Evolutionary conservation across 2,888 invertebrate genomes (phyloP).

Genomic region (Xanthorhoe designata): DNA sequence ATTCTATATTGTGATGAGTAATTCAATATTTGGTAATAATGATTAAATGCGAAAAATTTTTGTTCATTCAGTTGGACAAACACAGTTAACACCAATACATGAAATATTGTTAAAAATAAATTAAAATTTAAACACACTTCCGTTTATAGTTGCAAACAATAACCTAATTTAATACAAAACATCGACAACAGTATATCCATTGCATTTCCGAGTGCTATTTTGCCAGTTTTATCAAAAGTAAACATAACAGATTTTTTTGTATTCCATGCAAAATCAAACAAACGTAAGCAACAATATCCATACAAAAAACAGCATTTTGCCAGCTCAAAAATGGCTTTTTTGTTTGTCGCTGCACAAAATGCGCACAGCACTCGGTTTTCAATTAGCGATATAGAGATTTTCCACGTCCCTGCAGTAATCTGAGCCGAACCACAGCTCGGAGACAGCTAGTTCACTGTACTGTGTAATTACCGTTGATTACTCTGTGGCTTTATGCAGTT

Average conservation of each 20-base stretch:
- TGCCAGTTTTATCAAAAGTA: background rate
- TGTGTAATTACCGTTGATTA: conserved; percentile 26
- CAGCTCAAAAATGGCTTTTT: conserved; percentile 30
- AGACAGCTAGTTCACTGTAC: conserved; percentile 22
- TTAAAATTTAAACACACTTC: too few relatives aligned
- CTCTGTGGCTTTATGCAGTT: conserved; percentile 13
- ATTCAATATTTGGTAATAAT: too few relatives aligned
- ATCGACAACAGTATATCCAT: background rate
- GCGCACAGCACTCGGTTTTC: conserved; percentile 59
- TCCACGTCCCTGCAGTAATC: conserved; percentile 51
- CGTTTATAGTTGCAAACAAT: too few relatives aligned
- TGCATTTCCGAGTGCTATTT: background rate
- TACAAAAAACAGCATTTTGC: conserved; percentile 26
- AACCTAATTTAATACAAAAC: too few relatives aligned
- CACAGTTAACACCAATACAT: too few relatives aligned
- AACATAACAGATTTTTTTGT: background rate
- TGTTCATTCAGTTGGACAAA: too few relatives aligned
- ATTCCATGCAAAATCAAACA: conserved; percentile 12
- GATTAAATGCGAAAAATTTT: too few relatives aligned
- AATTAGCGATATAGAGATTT: conserved; percentile 75
- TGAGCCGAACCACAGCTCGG: conserved; percentile 23
- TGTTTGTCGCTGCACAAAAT: conserved; percentile 40
- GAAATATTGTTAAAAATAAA: too few relatives aligned
- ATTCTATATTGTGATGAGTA: too few relatives aligned
- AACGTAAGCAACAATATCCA: conserved; percentile 8